Conservation (phyloP, 2,797 vertebrate species). For the Apodemus agrarius region DNA sequence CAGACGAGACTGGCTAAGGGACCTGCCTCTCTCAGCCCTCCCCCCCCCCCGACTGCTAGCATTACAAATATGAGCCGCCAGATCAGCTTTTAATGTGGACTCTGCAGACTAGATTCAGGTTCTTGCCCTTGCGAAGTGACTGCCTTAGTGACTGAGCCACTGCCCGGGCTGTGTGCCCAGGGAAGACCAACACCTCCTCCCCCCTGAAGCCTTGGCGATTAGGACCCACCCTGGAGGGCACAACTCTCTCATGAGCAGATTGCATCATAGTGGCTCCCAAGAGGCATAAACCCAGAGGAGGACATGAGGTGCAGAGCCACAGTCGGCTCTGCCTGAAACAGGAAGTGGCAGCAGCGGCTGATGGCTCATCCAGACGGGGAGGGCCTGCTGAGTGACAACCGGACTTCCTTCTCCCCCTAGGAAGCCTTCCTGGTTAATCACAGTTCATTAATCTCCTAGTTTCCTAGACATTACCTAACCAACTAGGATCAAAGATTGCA, state of each 20-base stretch:
- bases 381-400: neutral
- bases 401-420: neutral
- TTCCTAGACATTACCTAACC: neutral
- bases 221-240: neutral
- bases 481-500: neutral
- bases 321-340: neutral
- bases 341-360: neutral
- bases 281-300: neutral
- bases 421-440: neutral
- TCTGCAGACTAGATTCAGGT: neutral
- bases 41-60: neutral
- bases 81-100: neutral
- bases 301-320: neutral
- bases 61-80: neutral
- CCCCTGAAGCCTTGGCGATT: neutral
- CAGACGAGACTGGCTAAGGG: neutral
- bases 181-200: neutral
- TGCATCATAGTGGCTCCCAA: neutral
- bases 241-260: neutral
- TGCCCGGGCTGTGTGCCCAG: neutral
- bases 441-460: neutral
- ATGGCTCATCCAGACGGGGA: neutral
- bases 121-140: neutral
- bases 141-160: neutral
- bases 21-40: neutral